Conservation (phyloP, 2,797 vertebrate species). For the Pterois miles region DNA sequence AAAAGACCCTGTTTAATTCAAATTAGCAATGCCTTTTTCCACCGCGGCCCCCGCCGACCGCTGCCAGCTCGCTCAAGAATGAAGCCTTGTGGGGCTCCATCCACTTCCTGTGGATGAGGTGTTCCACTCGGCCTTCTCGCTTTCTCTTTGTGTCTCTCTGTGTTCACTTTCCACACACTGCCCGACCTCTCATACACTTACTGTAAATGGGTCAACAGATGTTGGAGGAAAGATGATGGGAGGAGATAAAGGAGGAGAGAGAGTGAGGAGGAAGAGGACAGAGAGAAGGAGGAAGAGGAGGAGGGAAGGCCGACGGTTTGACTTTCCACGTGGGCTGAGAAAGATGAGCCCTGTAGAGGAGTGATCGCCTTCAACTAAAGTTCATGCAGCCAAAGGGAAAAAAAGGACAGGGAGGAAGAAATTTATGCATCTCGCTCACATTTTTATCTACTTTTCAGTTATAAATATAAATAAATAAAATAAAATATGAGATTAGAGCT, state of each 20-base stretch:
- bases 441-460: not conserved
- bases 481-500: not conserved
- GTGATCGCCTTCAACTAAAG: constrained; percentile 9
- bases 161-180: constrained; percentile 28
- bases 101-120: constrained; percentile 67
- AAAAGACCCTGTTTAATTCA: constrained; percentile 69
- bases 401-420: not conserved
- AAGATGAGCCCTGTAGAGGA: constrained; percentile 21
- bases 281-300: constrained; percentile 10
- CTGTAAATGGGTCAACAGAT: constrained; percentile 74
- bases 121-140: constrained; percentile 45
- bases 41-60: constrained; percentile 21
- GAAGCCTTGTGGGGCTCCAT: constrained; percentile 66
- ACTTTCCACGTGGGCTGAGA: constrained; percentile 47
- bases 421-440: not conserved
- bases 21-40: constrained; percentile 71
- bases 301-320: constrained; percentile 38
- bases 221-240: constrained; percentile 49
- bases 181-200: constrained; percentile 34
- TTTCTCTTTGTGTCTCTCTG: constrained; percentile 11
- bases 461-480: not conserved
- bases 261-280: not conserved
- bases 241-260: constrained; percentile 33
- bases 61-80: constrained; percentile 69
- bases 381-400: not conserved